Evolutionary conservation across 2,888 invertebrate species (phyloP), one percentile per base, ranked within the genome.

Genomic region (Aethes cnicana): DNA sequence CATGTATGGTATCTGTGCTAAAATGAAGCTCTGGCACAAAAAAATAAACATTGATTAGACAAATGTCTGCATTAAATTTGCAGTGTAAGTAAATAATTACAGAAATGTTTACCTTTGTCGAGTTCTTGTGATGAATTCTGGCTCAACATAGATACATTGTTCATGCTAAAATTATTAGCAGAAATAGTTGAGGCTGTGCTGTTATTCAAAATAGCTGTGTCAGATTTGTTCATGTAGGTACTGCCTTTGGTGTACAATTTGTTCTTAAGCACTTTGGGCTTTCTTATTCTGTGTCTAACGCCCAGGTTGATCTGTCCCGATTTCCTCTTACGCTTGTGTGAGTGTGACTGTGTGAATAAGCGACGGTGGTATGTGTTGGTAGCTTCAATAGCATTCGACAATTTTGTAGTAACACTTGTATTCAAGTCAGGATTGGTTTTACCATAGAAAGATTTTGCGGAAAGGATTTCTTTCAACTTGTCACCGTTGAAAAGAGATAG

Each of bases 261-360:
- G 26, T 60, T 67, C 55, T 81, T 85, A 21, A 86, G 84, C 0
- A 81, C 69, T 73, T 91, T 94, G 0, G 93, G 93, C 68, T 91
- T 93, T 37, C 88, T 85, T 43, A 94, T 92, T 54, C 88, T 91
- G 64, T 94, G 94, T 50, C 84, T 76, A 0, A 94, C 94, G 0
- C 94, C 94, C 53, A 90, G 81, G 66, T 94, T 94, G n/a, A 94
- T 93, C 68, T 91, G 91, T 0, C 93, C 93, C 6, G 86, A 87
- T 41, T 77, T 80, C 17, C 84, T 81, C 53, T 82, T 71, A 37
- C 74, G 66, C 53, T 73, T 69, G 41, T 70, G 68, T 0, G 84
- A 66, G 41, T 80, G 64, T 1, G 81, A 68, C 39, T 78, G 73
- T 16, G 71, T 57, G 58, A 81, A 74, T 12, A 76, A 61, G 9